Base-by-base conservation (phyloP, 2,888 invertebrate genomes). In the Boloria euphrosyne region DNA sequence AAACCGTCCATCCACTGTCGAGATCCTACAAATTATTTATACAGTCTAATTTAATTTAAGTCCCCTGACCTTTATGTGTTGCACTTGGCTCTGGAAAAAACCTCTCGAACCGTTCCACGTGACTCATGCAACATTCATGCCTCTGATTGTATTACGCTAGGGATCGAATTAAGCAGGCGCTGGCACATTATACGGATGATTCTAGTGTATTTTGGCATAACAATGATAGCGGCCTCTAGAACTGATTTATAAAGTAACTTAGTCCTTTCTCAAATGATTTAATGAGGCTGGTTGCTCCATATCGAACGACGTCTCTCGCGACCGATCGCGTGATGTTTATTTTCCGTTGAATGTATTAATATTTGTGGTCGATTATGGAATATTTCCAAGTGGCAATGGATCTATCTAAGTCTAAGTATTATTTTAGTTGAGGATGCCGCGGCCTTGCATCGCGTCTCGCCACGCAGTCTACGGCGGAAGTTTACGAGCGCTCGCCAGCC, bases 1-100 rank as follows among this genome's bases (percentile, higher is more conserved):
- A 90, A 90, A 76, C 86, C 89, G 89, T 89, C 89, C 85, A 80
- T 88, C 89, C 79, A 75, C 78, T 83, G 88, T 90, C 89, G 86
- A 84, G 84, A 79, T 73, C 63, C 85, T 86, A 88, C 85, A 85
- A 86, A 90, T 89, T 89, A 91, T 89, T 89, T 87, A 87, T 90
- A 83, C 83, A 86, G 86, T 88, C 87, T 90, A 90, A 91, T 90
- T 89, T 89, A 90, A 90, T 91, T 90, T 89, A 85, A 88, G 86
- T 86, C 86, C 76, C 77, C 82, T 89, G 89, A 90, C 90, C 90
- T 90, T 86, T 88, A 78, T 80, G 67, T 70, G 75, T 79, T 87
- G 84, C 83, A 84, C 82, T 85, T 83, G 77, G 78, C 75, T 79
- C 69, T 73, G 78, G 76, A 78, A 79, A 80, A 84, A 82, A 80